phyloP scores from a whole-genome alignment of 2,797 vertebrate genomes.

The Agapornis canus region DNA sequence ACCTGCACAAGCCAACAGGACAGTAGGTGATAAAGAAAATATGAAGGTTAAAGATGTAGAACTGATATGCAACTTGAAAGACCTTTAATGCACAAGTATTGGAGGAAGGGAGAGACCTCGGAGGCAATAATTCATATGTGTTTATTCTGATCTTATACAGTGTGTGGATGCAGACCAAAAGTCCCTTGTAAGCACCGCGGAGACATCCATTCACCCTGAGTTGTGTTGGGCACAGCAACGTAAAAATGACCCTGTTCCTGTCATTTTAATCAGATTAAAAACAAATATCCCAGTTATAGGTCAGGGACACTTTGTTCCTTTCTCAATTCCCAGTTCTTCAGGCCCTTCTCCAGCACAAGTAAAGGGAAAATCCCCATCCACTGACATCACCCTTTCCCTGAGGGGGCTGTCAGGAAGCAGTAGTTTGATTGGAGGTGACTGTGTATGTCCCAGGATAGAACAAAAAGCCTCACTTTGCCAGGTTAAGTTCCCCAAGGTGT shows the following conservation, averaged over 20 bases:
- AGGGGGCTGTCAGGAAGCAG: neutral
- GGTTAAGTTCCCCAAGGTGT: too few species aligned
- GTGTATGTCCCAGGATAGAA: neutral
- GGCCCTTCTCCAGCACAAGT: neutral
- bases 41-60: neutral
- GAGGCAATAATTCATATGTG: neutral
- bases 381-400: neutral
- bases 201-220: neutral
- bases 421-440: neutral
- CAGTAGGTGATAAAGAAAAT: neutral
- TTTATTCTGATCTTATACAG: neutral
- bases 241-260: neutral
- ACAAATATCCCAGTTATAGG: neutral
- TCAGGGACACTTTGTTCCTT: neutral
- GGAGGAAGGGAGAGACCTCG: neutral
- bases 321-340: neutral
- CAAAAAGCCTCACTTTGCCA: neutral
- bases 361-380: neutral
- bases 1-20: neutral
- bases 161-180: neutral
- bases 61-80: neutral
- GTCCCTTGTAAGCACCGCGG: neutral
- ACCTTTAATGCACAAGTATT: neutral
- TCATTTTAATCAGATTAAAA: neutral
- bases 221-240: neutral